A percentile compares a stretch with the other conserved stretches of the same genome.
Evolutionary conservation across 2,797 vertebrate genomes (phyloP).

Genomic region (Hydrolagus colliei): DNA sequence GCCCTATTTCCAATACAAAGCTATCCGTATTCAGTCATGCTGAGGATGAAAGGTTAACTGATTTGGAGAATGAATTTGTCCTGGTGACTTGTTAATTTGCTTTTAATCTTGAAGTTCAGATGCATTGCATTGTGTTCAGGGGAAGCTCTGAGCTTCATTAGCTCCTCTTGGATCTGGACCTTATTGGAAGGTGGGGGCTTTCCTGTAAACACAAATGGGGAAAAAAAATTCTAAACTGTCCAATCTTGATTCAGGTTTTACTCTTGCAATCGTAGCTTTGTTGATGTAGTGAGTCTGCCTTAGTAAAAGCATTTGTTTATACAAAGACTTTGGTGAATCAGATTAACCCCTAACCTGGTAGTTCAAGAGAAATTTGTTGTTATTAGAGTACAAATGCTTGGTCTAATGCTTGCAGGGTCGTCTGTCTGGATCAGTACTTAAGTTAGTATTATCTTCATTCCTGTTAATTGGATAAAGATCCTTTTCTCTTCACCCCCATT

Average conservation of each 20-base stretch:
- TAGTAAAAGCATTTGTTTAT: conserved; percentile 15
- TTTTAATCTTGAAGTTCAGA: conserved; percentile 4
- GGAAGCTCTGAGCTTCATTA: neutral
- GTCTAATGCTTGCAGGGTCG: conserved; percentile 16
- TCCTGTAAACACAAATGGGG: neutral
- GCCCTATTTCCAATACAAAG: neutral
- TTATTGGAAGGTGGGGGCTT: neutral
- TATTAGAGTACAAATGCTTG: neutral
- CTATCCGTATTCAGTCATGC: too few species aligned
- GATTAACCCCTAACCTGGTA: conserved; percentile 23
- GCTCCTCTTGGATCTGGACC: neutral
- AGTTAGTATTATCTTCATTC: neutral
- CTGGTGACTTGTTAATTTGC: too few species aligned
- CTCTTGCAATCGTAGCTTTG: neutral
- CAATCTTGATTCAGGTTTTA: neutral
- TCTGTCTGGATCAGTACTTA: conserved; percentile 21
- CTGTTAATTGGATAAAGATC: neutral
- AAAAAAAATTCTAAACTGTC: neutral
- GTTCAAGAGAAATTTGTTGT: neutral
- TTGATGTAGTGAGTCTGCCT: neutral
- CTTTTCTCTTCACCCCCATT: too few species aligned
- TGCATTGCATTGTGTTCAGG: neutral
- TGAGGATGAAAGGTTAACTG: too few species aligned
- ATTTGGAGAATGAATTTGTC: too few species aligned
- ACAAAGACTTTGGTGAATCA: neutral